phyloP scores from a whole-genome alignment of 2,888 invertebrate genomes.

The Byasa hedistus region DNA sequence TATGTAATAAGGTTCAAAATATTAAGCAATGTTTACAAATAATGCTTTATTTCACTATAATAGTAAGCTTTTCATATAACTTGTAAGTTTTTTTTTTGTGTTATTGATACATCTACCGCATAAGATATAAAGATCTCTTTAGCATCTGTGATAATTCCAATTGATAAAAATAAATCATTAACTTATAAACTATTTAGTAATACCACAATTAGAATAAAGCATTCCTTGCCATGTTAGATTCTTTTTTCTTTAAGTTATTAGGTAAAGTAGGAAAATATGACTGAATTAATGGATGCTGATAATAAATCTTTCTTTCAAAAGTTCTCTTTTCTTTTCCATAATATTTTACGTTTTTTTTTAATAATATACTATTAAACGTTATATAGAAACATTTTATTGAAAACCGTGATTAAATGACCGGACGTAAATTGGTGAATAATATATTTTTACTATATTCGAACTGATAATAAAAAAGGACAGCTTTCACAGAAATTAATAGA shows the following conservation, averaged over 20 bases:
- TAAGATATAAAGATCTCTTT: slow-evolving; percentile 78
- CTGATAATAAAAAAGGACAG: too few relatives aligned
- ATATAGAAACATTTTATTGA: too few relatives aligned
- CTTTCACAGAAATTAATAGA: too few relatives aligned
- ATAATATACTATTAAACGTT: too few relatives aligned
- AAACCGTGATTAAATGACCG: too few relatives aligned
- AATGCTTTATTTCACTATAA: slow-evolving; percentile 27
- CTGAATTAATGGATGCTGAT: slow-evolving; percentile 62
- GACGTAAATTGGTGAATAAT: too few relatives aligned
- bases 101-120: slow-evolving; percentile 65
- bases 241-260: slow-evolving; percentile 44
- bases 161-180: slow-evolving; percentile 70
- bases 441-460: too few relatives aligned
- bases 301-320: slow-evolving; percentile 42
- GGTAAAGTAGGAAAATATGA: slow-evolving; percentile 46
- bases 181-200: slow-evolving; percentile 67
- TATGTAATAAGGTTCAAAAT: too few relatives aligned
- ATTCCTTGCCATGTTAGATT: slow-evolving; percentile 53
- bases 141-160: slow-evolving; percentile 78
- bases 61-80: slow-evolving; percentile 41
- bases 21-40: not conserved
- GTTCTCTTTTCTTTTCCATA: slow-evolving; percentile 17
- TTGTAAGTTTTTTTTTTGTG: slow-evolving; percentile 37
- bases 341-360: not conserved
- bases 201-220: slow-evolving; percentile 50